These are phyloP conservation scores for Megaceryle torquata DNA, from an alignment of 2,113 vertebrate species.

Conservation along the genomic window DNA sequence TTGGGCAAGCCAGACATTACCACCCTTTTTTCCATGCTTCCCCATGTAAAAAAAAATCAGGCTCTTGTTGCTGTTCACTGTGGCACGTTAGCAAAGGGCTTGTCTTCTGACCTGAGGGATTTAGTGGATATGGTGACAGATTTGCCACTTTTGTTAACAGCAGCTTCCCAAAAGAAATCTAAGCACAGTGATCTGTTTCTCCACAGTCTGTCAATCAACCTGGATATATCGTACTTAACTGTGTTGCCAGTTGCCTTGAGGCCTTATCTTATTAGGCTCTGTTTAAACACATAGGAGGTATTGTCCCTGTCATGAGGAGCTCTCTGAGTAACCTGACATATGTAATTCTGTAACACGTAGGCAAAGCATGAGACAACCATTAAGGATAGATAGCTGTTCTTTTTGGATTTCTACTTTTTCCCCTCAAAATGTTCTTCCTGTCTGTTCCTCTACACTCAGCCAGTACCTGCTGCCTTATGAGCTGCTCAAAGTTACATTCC, in stretches of 20 bases:
- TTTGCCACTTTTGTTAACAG: background rate
- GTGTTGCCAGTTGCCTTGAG: background rate
- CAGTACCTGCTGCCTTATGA: background rate
- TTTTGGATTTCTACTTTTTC: background rate
- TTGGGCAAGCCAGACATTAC: background rate
- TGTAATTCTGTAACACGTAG: background rate
- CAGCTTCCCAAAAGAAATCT: background rate
- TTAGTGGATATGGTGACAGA: background rate
- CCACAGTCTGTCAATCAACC: background rate
- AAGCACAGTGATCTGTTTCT: background rate
- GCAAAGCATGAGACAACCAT: background rate
- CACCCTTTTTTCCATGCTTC: background rate
- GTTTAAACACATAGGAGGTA: background rate
- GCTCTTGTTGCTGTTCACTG: background rate
- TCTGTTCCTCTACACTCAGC: background rate
- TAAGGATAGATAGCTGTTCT: background rate
- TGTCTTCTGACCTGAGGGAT: background rate
- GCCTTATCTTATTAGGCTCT: background rate
- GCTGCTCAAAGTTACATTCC: background rate
- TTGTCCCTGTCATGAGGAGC: background rate
- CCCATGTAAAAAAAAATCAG: background rate
- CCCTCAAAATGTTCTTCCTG: background rate
- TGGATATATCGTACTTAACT: background rate
- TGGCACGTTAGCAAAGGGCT: background rate
- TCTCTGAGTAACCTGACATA: background rate